Conservation (phyloP, 2,888 invertebrate species). For the Lucinisca nassula region DNA sequence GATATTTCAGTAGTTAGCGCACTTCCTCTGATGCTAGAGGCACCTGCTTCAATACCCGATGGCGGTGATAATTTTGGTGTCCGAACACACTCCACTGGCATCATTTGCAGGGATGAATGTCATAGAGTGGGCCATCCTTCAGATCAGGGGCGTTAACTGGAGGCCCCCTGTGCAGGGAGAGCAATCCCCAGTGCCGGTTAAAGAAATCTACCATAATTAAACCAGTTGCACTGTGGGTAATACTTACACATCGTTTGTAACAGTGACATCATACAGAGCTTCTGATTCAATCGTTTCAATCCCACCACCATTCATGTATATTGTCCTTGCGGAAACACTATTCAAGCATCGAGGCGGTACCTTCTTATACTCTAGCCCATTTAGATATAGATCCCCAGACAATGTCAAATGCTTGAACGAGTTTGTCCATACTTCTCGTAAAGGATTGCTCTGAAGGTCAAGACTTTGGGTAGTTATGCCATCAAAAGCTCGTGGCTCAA, state of each 20-base stretch:
- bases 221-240: background rate
- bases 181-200: too few species aligned
- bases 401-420: conserved; percentile 48
- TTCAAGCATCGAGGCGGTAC: conserved; percentile 49
- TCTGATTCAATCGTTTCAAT: conserved; percentile 30
- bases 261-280: conserved; percentile 59
- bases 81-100: too few species aligned
- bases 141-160: too few species aligned
- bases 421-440: conserved; percentile 38
- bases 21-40: too few species aligned
- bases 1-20: too few species aligned
- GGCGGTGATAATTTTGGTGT: too few species aligned
- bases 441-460: conserved; percentile 51
- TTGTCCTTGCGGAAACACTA: conserved; percentile 47
- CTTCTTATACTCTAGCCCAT: conserved; percentile 34
- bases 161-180: too few species aligned
- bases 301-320: conserved; percentile 35
- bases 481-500: conserved; percentile 54
- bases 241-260: conserved; percentile 57
- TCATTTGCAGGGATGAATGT: too few species aligned
- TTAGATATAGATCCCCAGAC: conserved; percentile 47
- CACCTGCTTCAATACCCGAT: too few species aligned
- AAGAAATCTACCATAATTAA: background rate
- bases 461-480: conserved; percentile 43
- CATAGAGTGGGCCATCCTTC: too few species aligned